These are phyloP conservation scores for Rallus crepitans DNA, from an alignment of 2,797 vertebrate species.

Conservation along the genomic window DNA sequence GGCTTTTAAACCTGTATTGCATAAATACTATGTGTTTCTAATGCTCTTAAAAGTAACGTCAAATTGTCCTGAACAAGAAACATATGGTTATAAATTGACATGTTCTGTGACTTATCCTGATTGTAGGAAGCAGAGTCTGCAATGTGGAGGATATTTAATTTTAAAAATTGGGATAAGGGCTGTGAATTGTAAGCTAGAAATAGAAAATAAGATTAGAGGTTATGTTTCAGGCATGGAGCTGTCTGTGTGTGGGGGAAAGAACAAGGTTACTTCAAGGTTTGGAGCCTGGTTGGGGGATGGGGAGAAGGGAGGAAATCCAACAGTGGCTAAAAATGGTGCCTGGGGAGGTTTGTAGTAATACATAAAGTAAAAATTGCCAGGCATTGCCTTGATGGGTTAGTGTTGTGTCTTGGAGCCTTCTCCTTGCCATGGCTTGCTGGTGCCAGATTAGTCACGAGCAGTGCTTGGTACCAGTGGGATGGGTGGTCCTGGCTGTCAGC, in stretches of 20 bases:
- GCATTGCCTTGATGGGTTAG: background rate
- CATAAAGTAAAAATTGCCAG: background rate
- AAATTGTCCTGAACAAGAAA: conserved; percentile 8
- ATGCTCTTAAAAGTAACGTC: background rate
- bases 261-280: conserved; percentile 72
- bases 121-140: background rate
- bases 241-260: conserved; percentile 2
- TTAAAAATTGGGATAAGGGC: conserved; percentile 69
- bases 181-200: conserved; percentile 68
- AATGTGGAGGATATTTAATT: conserved; percentile 45
- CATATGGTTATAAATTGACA: background rate
- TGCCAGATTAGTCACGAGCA: background rate
- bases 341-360: background rate
- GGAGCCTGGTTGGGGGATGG: conserved; percentile 52
- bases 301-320: conserved; percentile 43
- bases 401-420: background rate
- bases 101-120: background rate
- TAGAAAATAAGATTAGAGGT: conserved; percentile 75
- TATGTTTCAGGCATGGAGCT: conserved; percentile 68
- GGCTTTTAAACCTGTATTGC: background rate
- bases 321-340: conserved; percentile 36
- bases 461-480: background rate
- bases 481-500: background rate
- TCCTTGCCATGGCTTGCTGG: background rate
- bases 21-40: background rate